These are phyloP conservation scores for Micromussa lordhowensis DNA, from an alignment of 92 coral and sea anemone genomes.

Conservation along the genomic window DNA sequence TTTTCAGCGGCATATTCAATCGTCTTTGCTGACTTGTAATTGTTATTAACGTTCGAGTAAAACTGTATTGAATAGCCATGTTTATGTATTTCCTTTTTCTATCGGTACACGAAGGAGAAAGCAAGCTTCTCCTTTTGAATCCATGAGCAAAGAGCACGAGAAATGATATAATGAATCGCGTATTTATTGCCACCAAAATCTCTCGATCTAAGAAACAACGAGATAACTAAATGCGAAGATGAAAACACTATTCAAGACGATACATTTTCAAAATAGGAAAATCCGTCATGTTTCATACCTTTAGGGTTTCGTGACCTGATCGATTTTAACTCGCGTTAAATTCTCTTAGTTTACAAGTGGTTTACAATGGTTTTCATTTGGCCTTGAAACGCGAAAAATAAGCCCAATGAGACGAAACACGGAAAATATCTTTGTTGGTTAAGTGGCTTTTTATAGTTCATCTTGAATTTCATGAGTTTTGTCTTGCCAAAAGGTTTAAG, in stretches of 20 bases:
- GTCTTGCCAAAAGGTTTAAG: not conserved
- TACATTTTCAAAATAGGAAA: not conserved
- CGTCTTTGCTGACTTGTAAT: not conserved
- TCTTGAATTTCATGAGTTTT: constrained; percentile 50
- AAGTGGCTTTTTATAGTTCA: constrained; percentile 21
- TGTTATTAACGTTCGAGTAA: constrained; percentile 7
- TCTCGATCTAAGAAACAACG: not conserved
- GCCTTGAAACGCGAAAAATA: constrained; percentile 10
- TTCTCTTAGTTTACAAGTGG: constrained; percentile 36
- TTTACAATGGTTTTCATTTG: constrained; percentile 7
- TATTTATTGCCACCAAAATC: not conserved
- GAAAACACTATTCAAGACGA: not conserved
- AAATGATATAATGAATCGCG: not conserved
- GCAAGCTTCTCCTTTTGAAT: not conserved
- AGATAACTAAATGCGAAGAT: not conserved
- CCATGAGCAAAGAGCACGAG: not conserved
- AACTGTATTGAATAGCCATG: constrained; percentile 1
- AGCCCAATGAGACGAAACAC: not conserved
- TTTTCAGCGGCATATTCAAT: not conserved
- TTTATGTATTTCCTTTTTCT: constrained; percentile 12
- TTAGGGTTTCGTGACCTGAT: constrained; percentile 5
- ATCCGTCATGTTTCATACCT: not conserved
- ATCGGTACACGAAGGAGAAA: not conserved
- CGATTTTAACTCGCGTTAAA: constrained; percentile 9
- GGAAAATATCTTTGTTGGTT: constrained; percentile 10